Evolutionary conservation across 2,113 vertebrate species (phyloP).

Genomic region (Myodes glareolus): DNA sequence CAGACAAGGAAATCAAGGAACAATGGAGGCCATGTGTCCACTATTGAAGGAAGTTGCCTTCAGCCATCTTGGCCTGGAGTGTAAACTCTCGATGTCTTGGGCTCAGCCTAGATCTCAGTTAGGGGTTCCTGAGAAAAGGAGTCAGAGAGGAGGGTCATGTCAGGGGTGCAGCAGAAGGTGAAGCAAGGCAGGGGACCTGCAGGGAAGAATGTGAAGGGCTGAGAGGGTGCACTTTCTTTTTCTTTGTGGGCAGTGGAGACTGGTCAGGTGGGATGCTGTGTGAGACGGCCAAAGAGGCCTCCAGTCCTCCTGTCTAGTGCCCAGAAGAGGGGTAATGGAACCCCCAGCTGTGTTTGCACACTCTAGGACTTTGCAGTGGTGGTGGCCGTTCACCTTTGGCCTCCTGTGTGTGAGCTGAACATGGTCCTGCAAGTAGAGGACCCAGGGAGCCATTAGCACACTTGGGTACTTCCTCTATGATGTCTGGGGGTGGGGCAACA

Average conservation of each 20-base stretch:
- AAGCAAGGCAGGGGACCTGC: background rate
- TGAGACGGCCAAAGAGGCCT: background rate
- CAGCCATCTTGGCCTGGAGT: background rate
- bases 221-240: accelerated
- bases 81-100: accelerated
- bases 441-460: too few relatives aligned
- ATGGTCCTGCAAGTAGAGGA: background rate
- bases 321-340: accelerated
- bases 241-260: accelerated
- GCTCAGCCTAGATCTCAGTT: too few relatives aligned
- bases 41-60: accelerated
- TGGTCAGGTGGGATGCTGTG: background rate
- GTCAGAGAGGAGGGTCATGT: background rate
- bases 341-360: background rate
- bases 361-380: background rate
- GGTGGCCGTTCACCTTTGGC: accelerated
- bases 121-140: background rate
- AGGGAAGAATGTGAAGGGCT: background rate
- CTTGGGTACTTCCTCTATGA: background rate
- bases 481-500: background rate
- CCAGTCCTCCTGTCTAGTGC: too few relatives aligned
- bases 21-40: accelerated
- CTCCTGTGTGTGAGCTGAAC: too few relatives aligned
- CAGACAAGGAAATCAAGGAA: too few relatives aligned
- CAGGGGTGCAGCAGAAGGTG: background rate